A percentile compares a stretch with the other conserved stretches of the same genome.
Evolutionary conservation across 2,888 invertebrate species (phyloP).

Genomic region (Steinernema hermaphroditum): DNA sequence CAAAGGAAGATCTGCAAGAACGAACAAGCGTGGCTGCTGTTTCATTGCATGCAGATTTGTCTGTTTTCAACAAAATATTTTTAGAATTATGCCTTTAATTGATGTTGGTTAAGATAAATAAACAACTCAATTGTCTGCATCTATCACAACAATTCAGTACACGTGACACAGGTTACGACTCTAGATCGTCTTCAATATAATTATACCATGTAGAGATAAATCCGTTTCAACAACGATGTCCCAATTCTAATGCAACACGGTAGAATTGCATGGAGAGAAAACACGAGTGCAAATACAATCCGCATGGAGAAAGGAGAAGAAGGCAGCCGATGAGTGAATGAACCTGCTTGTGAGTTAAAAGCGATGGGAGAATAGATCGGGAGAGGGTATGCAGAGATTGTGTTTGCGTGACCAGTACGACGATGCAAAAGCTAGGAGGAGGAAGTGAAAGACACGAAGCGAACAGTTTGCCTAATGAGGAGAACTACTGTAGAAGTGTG

Average conservation of each 20-base stretch:
- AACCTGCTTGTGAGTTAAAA: constrained; percentile 28
- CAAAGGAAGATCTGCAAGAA: too few species aligned
- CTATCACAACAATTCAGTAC: constrained; percentile 27
- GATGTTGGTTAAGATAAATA: too few species aligned
- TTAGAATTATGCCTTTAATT: too few species aligned
- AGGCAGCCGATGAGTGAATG: constrained; percentile 30
- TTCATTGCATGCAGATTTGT: too few species aligned
- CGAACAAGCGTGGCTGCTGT: too few species aligned
- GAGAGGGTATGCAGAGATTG: constrained; percentile 26
- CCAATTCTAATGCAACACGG: background rate
- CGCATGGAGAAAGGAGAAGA: background rate
- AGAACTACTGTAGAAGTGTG: constrained; percentile 28
- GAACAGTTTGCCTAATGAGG: constrained; percentile 29
- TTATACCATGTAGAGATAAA: background rate
- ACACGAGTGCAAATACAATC: constrained; percentile 25
- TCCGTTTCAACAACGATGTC: constrained; percentile 20
- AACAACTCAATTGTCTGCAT: background rate
- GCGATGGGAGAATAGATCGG: constrained; percentile 14
- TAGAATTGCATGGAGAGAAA: background rate
- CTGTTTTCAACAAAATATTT: too few species aligned
- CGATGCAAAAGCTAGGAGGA: constrained; percentile 19
- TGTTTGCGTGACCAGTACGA: constrained; percentile 21
- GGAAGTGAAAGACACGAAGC: constrained; percentile 28
- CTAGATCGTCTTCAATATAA: constrained; percentile 2
- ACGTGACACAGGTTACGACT: constrained; percentile 6